phyloP scores from a whole-genome alignment of 1,140 invertebrate species.

The Drosophila ercepeae region DNA sequence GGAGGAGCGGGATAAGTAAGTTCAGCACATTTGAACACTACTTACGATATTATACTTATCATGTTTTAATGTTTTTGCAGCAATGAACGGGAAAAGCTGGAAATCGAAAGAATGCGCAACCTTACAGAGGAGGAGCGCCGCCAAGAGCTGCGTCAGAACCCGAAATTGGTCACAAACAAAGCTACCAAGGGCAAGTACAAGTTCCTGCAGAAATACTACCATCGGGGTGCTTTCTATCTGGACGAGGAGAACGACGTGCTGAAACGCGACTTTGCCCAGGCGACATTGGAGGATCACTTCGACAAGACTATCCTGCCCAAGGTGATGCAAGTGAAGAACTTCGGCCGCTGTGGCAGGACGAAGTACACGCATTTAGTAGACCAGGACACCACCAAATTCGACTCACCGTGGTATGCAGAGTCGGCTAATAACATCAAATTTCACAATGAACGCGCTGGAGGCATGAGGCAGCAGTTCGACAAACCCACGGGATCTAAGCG shows the following conservation, averaged over 20 bases:
- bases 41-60: not conserved
- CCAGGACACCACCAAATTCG: constrained; percentile 99
- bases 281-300: constrained; percentile 99
- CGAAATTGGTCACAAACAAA: constrained; percentile 97
- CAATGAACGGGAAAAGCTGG: constrained; percentile 93
- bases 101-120: constrained; percentile 95
- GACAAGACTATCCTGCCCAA: constrained; percentile 99
- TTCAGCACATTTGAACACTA: constrained; percentile 36
- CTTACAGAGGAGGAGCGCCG: constrained; percentile 98
- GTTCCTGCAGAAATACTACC: constrained; percentile 99
- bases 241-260: constrained; percentile 97
- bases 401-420: constrained; percentile 98
- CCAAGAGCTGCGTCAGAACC: constrained; percentile 95
- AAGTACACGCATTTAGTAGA: constrained; percentile 99
- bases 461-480: constrained; percentile 97
- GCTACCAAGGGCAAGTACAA: constrained; percentile 99
- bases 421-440: constrained; percentile 94
- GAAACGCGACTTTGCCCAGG: constrained; percentile 97
- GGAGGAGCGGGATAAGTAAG: constrained; percentile 96
- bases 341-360: constrained; percentile 98
- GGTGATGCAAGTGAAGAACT: constrained; percentile 99
- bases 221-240: constrained; percentile 99
- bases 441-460: constrained; percentile 94
- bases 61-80: constrained; percentile 75
- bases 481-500: constrained; percentile 90